phyloP scores from a whole-genome alignment of 2,113 vertebrate genomes.

The Strix aluco region DNA sequence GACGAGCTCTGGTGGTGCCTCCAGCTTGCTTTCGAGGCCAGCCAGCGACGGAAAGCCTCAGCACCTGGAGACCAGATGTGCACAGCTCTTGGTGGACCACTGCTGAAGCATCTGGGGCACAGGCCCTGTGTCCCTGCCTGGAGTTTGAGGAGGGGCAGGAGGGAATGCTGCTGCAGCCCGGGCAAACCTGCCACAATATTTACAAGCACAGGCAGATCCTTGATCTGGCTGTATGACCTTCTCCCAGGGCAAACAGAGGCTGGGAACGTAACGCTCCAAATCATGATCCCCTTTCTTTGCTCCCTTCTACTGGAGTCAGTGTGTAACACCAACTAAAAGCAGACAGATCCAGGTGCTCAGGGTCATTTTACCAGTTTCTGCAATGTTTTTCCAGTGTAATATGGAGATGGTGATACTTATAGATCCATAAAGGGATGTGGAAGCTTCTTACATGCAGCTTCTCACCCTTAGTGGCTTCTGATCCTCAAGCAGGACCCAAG shows the following conservation, averaged over 20 bases:
- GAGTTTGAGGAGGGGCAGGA: conserved; percentile 13
- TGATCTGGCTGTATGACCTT: background rate
- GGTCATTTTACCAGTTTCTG: background rate
- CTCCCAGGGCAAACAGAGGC: background rate
- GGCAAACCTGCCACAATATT: background rate
- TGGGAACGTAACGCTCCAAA: background rate
- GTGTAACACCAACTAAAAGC: background rate
- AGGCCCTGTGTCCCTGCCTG: conserved; percentile 7
- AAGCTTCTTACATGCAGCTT: background rate
- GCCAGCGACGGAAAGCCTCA: background rate
- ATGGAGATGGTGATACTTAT: background rate
- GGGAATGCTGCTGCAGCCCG: background rate
- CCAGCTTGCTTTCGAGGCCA: background rate
- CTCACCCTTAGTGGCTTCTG: background rate
- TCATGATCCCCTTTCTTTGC: background rate
- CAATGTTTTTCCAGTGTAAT: background rate
- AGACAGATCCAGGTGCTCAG: background rate
- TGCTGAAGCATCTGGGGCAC: conserved; percentile 42
- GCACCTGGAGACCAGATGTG: conserved; percentile 73
- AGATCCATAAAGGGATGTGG: background rate
- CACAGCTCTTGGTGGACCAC: background rate
- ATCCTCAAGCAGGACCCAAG: background rate
- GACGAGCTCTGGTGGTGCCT: background rate
- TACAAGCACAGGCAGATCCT: background rate
- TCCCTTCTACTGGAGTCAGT: background rate